These are phyloP conservation scores for Aythya baeri DNA, from an alignment of 2,113 vertebrate species.

Conservation along the genomic window DNA sequence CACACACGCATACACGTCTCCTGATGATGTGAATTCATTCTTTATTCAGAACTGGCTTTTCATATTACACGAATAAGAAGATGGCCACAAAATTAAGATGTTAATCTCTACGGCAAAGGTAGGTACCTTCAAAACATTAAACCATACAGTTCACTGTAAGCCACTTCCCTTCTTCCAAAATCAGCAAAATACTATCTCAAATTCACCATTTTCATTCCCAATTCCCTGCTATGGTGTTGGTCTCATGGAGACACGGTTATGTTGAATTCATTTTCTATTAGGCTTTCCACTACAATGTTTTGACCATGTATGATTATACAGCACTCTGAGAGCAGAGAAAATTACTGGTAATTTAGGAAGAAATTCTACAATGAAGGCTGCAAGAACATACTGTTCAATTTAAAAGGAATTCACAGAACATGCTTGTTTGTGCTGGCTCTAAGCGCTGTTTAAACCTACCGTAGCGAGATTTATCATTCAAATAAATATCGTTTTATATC, in stretches of 20 bases:
- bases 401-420: conserved; percentile 59
- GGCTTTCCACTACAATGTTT: conserved; percentile 60
- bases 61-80: not conserved
- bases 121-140: not conserved
- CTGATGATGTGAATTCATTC: not conserved
- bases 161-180: not conserved
- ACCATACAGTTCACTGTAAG: not conserved
- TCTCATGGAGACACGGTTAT: conserved; percentile 18
- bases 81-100: not conserved
- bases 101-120: not conserved
- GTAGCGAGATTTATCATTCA: conserved; percentile 45
- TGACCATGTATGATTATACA: conserved; percentile 67
- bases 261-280: conserved; percentile 58
- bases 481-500: conserved; percentile 58
- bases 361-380: conserved; percentile 53
- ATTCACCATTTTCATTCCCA: conserved; percentile 44
- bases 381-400: conserved; percentile 64
- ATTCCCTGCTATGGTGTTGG: not conserved
- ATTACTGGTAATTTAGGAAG: conserved; percentile 70
- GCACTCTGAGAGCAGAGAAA: conserved; percentile 59
- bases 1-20: not conserved
- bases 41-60: not conserved
- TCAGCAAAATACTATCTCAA: not conserved
- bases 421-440: conserved; percentile 58
- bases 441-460: conserved; percentile 61